Evolutionary conservation across 2,113 vertebrate genomes (phyloP), one percentile per base, ranked within the genome.

Genomic region (Vulpes vulpes): DNA sequence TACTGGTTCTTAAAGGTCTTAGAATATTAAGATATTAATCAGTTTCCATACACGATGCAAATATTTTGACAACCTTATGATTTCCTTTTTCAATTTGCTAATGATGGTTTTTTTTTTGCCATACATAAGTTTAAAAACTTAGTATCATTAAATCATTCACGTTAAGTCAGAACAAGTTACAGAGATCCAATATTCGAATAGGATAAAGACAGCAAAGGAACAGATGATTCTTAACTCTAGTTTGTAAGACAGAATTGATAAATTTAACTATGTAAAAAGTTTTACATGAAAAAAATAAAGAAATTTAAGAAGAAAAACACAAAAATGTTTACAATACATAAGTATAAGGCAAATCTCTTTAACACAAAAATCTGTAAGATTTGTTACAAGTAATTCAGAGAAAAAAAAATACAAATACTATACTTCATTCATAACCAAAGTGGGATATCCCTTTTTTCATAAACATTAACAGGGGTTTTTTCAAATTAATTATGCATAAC

Each of bases 371-470:
- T 65, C 51, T 57, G 16, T 30, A 59, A 95, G 4, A 82, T 69
- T n/a, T 69, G 19, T 30, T 67, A 73, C 49, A 85, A 81, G 8
- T 19, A 88, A 59, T 69, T 95, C 27, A 86, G 83, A 82, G 65
- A 53, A 82, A 95, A 95, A 74, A 55, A 97, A 83, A 78, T 32
- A 83, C 10, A 96, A 93, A 94, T 67, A 25, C 2, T 57, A n/a
- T 5, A 51, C 15, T 80, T 87, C 4, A 43, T 8, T 94, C 73
- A 94, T 35, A 65, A 80, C 60, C 35, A 73, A 96, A 96, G 38
- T 87, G 27, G 73, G 80, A 35, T 27, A 14, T 22, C 43, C 35
- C 23, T 51, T 78, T 97, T 83, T n/a, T 64, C 23, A 43, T 11
- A 76, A 1, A 59, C 69, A 74, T 16, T 95, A 62, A 82, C 4